Evolutionary conservation across 2,888 invertebrate species (phyloP).

Genomic region (Caenorhabditis macrosperma): DNA sequence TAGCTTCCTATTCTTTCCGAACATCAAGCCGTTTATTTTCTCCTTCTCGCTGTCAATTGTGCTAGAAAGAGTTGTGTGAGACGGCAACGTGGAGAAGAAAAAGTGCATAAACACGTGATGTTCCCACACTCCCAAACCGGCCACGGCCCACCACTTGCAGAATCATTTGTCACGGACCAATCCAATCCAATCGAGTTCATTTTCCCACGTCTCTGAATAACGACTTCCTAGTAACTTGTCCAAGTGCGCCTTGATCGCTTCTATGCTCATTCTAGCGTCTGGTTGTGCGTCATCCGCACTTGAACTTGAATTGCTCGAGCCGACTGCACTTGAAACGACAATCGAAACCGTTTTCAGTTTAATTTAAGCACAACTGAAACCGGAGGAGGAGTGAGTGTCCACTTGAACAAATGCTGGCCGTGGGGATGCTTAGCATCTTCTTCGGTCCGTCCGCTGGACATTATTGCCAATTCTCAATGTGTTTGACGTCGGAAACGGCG

Average conservation of each 20-base stretch:
- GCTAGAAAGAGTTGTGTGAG: constrained; percentile 2
- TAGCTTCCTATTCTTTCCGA: constrained; percentile 11
- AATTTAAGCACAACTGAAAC: constrained; percentile 39
- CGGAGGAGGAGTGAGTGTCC: constrained; percentile 5
- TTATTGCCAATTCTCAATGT: constrained; percentile 58
- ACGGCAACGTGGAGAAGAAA: not conserved
- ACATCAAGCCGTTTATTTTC: constrained; percentile 15
- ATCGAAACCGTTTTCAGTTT: constrained; percentile 40
- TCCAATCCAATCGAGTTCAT: constrained; percentile 31
- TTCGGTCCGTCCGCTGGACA: constrained; percentile 27
- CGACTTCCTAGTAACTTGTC: constrained; percentile 30
- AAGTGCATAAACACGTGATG: constrained; percentile 45
- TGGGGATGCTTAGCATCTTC: constrained; percentile 10
- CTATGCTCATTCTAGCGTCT: not conserved
- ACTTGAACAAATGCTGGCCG: constrained; percentile 44
- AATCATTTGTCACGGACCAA: constrained; percentile 32
- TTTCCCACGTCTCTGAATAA: constrained; percentile 32
- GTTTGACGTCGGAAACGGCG: constrained; percentile 55
- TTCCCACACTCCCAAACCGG: constrained; percentile 40
- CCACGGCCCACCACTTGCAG: not conserved
- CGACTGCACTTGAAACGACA: constrained; percentile 8
- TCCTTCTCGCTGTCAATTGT: not conserved
- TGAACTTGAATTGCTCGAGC: constrained; percentile 25
- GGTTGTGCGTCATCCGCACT: constrained; percentile 24
- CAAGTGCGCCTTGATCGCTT: not conserved